Percentiles rank a stretch among this genome's conserved stretches.
phyloP scores from a whole-genome alignment of 2,113 vertebrate species.

The Pantherophis guttatus region DNA sequence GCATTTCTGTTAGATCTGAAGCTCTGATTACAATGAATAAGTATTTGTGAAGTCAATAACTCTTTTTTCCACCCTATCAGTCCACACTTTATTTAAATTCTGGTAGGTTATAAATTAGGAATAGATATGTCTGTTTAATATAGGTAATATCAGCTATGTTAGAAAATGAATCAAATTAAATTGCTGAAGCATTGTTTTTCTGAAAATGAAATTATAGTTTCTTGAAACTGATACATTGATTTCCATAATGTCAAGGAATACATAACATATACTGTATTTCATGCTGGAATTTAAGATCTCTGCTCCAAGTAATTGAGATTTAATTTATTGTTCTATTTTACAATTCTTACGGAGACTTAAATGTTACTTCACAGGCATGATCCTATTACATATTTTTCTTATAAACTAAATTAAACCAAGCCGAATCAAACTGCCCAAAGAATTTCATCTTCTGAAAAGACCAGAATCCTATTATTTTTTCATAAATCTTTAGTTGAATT shows the following conservation, averaged over 20 bases:
- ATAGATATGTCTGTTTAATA: neutral
- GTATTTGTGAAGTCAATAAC: neutral
- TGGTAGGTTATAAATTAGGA: neutral
- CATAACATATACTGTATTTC: neutral
- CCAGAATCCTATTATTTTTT: neutral
- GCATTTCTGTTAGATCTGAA: neutral
- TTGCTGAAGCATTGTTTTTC: neutral
- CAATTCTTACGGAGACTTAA: neutral
- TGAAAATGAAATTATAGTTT: neutral
- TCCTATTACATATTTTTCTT: neutral
- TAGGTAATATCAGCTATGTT: neutral
- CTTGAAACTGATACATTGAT: neutral
- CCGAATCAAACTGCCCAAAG: neutral
- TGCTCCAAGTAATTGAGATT: neutral
- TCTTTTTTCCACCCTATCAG: neutral
- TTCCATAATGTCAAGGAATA: neutral
- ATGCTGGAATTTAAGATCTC: neutral
- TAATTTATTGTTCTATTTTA: constrained; percentile 15
- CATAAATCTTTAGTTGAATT: neutral
- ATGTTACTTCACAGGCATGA: neutral
- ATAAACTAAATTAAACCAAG: neutral
- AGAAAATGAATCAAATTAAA: neutral
- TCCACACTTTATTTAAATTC: neutral
- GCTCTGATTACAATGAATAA: neutral
- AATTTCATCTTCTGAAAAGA: neutral